Conservation (phyloP, 2,888 invertebrate species). For the Eristalinus sepulchralis region DNA sequence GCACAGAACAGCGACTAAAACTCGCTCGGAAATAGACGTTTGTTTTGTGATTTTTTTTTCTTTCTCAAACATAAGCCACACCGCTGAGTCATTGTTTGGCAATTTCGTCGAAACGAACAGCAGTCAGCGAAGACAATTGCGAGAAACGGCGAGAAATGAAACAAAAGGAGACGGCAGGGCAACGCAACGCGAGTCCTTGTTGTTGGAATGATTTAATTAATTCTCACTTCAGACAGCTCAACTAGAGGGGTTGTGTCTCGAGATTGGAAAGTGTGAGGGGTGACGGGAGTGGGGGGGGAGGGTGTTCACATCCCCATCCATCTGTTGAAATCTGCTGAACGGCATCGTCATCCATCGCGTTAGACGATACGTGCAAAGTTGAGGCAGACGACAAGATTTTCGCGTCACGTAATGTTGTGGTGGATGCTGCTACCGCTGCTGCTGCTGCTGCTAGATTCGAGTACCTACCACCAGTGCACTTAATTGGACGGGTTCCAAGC, state of each 20-base stretch:
- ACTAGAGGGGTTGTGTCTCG: neutral
- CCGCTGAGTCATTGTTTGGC: constrained; percentile 58
- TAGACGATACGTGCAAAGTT: neutral
- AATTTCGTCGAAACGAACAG: constrained; percentile 35
- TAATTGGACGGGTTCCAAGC: constrained; percentile 64
- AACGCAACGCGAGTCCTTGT: constrained; percentile 4
- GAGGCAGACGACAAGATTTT: constrained; percentile 38
- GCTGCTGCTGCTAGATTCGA: constrained; percentile 1
- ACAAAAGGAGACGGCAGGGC: constrained; percentile 12
- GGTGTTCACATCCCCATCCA: neutral
- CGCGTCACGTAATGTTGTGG: constrained; percentile 55
- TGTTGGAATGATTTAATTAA: constrained; percentile 61
- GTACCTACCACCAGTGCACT: constrained; percentile 26
- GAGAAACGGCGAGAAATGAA: neutral
- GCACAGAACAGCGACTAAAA: neutral
- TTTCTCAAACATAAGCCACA: constrained; percentile 50
- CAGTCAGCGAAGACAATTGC: neutral
- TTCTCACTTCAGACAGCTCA: neutral
- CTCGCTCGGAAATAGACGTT: neutral
- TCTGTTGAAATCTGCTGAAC: neutral
- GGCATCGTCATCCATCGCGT: neutral
- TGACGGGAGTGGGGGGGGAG: neutral
- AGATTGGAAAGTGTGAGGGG: too few relatives aligned
- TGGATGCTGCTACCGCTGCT: constrained; percentile 30
- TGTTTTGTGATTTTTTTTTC: neutral